A percentile compares a stretch with the other conserved stretches of the same genome.
Conservation (phyloP, 2,888 invertebrate genomes). For the Aelia acuminata region DNA sequence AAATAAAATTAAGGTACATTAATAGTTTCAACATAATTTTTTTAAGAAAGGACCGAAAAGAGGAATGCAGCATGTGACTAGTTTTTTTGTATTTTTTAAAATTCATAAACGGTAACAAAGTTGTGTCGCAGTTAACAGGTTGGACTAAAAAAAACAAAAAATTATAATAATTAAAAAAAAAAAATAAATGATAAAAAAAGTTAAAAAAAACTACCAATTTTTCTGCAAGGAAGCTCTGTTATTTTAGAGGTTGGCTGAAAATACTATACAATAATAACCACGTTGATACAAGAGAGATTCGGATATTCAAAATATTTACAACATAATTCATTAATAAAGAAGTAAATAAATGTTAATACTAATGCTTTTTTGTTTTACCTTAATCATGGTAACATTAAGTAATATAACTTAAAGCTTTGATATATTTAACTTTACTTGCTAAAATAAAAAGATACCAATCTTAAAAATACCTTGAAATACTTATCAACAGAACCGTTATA, state of each 20-base stretch:
- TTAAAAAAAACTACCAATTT: not conserved
- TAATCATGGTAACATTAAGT: not conserved
- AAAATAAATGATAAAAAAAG: no score
- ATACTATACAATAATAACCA: not conserved
- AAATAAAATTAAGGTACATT: not conserved
- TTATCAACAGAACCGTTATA: not conserved
- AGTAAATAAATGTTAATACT: not conserved
- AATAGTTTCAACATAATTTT: not conserved
- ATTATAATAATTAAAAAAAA: no score
- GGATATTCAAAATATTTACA: not conserved
- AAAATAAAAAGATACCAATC: not conserved
- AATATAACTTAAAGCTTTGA: not conserved
- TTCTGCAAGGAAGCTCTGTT: not conserved
- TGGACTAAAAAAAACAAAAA: no score
- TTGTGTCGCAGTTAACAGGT: not conserved
- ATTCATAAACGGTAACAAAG: not conserved
- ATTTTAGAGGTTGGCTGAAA: not conserved
- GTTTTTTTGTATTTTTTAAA: no score
- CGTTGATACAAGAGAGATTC: not conserved
- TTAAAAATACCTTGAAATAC: not conserved
- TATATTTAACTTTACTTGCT: not conserved
- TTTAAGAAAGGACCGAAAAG: not conserved
- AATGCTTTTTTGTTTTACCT: not conserved
- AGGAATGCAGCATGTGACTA: conserved; percentile 1
- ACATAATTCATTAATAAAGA: not conserved